Evolutionary conservation across 2,888 invertebrate species (phyloP).

Genomic region (Acrobasis suavella): DNA sequence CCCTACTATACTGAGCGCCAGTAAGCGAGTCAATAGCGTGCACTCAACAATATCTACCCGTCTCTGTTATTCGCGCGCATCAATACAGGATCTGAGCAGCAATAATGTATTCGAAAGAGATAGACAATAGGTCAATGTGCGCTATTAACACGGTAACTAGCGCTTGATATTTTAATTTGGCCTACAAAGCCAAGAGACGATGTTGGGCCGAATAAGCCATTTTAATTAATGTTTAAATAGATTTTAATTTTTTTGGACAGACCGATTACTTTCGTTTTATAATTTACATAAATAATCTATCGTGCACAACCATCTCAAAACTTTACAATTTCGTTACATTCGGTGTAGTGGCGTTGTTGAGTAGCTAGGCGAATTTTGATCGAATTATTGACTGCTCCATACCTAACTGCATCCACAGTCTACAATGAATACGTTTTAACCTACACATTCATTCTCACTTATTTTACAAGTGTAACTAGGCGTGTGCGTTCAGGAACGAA

Average conservation of each 20-base stretch:
- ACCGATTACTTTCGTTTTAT: slow-evolving; percentile 61
- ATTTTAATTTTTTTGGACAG: slow-evolving; percentile 62
- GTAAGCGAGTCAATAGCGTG: not conserved
- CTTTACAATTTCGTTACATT: slow-evolving; percentile 53
- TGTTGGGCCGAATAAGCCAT: slow-evolving; percentile 53
- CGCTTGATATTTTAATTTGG: slow-evolving; percentile 33
- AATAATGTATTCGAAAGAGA: not conserved
- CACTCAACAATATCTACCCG: slow-evolving; percentile 1
- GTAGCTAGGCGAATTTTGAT: slow-evolving; percentile 15
- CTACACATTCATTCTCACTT: slow-evolving; percentile 16
- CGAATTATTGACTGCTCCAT: slow-evolving; percentile 25
- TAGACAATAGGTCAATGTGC: not conserved
- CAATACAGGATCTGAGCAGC: not conserved
- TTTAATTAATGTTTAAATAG: slow-evolving; percentile 32
- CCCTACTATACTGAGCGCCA: slow-evolving; percentile 25
- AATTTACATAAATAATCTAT: slow-evolving; percentile 67
- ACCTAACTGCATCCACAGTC: slow-evolving; percentile 30
- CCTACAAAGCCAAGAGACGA: slow-evolving; percentile 33
- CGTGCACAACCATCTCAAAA: slow-evolving; percentile 80
- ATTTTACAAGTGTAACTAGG: slow-evolving; percentile 13
- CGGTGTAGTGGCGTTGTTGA: slow-evolving; percentile 35
- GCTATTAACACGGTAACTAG: not conserved
- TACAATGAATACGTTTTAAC: not conserved
- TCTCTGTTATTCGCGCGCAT: not conserved
- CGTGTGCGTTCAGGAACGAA: slow-evolving; percentile 15